Evolutionary conservation across 1,140 invertebrate genomes (phyloP).

Genomic region (Nasonia vitripennis): DNA sequence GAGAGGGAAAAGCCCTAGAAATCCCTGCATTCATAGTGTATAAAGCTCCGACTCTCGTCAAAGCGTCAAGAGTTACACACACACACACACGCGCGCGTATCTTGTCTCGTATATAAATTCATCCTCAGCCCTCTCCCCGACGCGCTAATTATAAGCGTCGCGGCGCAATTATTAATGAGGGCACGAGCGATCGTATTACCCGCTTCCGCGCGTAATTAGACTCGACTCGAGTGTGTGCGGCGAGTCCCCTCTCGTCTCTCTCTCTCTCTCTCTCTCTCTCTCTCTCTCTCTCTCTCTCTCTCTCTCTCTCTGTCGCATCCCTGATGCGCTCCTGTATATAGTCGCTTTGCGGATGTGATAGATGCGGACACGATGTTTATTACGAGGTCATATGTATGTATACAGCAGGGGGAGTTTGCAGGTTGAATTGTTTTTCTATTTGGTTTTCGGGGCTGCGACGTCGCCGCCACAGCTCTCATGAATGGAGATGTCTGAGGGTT

Average conservation of each 20-base stretch:
- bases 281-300: neutral
- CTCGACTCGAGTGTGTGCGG: conserved; percentile 26
- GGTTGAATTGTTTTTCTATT: conserved; percentile 1
- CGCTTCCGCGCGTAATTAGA: conserved; percentile 60
- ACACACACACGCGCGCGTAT: neutral
- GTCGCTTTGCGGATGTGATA: neutral
- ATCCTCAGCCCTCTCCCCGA: conserved; percentile 26
- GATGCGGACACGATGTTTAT: conserved; percentile 1
- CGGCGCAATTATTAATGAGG: conserved; percentile 67
- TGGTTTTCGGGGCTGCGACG: neutral
- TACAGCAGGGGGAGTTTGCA: neutral
- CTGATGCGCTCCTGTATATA: neutral
- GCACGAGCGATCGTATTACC: conserved; percentile 61
- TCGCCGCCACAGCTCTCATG: neutral
- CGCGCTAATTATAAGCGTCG: conserved; percentile 64
- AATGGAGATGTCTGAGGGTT: neutral
- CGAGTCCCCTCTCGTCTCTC: conserved; percentile 12
- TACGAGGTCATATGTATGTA: neutral
- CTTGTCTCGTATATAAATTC: neutral
- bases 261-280: too few species aligned
- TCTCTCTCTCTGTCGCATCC: neutral
- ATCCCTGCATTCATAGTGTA: neutral
- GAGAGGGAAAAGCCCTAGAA: neutral
- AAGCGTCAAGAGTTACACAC: neutral
- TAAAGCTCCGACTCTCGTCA: neutral